These are phyloP conservation scores for Tympanoctomys barrerae DNA, from an alignment of 2,797 vertebrate species.

Conservation along the genomic window DNA sequence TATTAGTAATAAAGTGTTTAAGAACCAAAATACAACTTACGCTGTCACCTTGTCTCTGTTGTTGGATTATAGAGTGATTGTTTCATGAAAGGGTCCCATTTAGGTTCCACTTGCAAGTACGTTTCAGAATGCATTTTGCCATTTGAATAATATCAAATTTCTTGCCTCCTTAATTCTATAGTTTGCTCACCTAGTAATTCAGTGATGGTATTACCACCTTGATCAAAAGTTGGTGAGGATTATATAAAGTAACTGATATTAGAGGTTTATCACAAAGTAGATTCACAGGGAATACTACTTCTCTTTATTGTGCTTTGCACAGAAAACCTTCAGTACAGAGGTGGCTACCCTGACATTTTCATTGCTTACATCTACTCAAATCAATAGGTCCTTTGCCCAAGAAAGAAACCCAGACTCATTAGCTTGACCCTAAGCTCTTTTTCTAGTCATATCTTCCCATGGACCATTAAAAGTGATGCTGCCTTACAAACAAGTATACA, in stretches of 20 bases:
- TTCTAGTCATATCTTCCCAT: neutral
- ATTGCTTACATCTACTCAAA: neutral
- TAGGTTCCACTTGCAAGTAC: fast-evolving
- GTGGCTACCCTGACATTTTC: neutral
- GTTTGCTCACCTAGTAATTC: neutral
- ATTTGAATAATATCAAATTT: neutral
- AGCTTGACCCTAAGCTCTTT: neutral
- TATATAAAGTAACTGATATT: neutral
- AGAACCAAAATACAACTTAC: neutral
- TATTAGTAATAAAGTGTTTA: neutral
- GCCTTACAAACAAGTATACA: neutral
- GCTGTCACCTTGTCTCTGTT: neutral
- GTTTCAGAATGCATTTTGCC: neutral
- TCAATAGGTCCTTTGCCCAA: fast-evolving
- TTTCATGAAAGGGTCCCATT: neutral
- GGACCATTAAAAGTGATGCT: neutral
- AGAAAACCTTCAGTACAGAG: neutral
- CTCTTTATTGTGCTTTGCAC: neutral
- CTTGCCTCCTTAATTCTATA: neutral
- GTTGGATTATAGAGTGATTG: neutral
- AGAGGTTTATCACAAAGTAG: neutral
- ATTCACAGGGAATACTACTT: neutral
- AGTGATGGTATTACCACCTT: neutral
- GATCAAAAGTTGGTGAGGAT: neutral
- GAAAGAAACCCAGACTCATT: neutral